Evolutionary conservation across 2,113 vertebrate genomes (phyloP).

Genomic region (Serilophus lunatus): DNA sequence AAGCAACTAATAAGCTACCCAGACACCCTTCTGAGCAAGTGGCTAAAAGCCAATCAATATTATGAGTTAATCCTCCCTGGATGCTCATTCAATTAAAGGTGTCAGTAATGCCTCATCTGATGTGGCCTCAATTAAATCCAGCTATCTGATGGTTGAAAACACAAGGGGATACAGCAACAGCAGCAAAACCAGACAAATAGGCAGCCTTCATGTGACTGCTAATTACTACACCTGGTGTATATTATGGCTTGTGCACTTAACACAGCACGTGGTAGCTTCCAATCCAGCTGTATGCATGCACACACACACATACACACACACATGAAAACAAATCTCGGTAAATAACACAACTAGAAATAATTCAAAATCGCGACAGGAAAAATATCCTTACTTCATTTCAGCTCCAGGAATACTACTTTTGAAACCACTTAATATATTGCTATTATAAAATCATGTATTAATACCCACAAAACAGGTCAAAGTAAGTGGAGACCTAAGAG

Average conservation of each 20-base stretch:
- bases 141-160: slow-evolving; percentile 84
- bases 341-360: slow-evolving; percentile 29
- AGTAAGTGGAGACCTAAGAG: not conserved
- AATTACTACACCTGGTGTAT: slow-evolving; percentile 88
- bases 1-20: slow-evolving; percentile 86
- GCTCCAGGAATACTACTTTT: not conserved
- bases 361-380: not conserved
- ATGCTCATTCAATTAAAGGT: slow-evolving; percentile 90
- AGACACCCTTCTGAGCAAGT: slow-evolving; percentile 86
- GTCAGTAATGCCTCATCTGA: slow-evolving; percentile 90
- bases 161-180: slow-evolving; percentile 81
- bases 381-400: not conserved
- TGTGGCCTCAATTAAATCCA: slow-evolving; percentile 89
- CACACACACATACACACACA: not conserved
- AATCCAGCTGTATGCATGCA: slow-evolving; percentile 29
- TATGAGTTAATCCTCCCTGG: slow-evolving; percentile 84
- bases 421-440: not conserved
- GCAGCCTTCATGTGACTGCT: slow-evolving; percentile 80
- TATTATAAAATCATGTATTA: not conserved
- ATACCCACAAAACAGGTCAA: not conserved
- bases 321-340: not conserved
- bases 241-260: slow-evolving; percentile 78
- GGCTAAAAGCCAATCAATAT: slow-evolving; percentile 92
- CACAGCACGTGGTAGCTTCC: slow-evolving; percentile 70
- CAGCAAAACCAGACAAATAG: slow-evolving; percentile 81